phyloP scores from a whole-genome alignment of 2,113 vertebrate species.

The Thymallus thymallus region DNA sequence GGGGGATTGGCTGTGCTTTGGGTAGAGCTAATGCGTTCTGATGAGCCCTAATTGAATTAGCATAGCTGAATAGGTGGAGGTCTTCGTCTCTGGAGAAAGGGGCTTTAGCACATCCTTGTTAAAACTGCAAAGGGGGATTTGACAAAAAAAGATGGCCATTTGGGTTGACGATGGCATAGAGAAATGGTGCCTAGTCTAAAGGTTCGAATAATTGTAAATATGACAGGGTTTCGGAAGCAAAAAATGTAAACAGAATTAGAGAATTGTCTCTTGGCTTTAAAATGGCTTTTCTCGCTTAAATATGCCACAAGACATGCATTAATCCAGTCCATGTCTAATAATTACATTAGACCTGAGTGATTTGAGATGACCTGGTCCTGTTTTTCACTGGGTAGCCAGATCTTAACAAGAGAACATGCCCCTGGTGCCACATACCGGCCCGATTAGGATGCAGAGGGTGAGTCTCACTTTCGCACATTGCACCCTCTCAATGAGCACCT shows the following conservation, averaged over 20 bases:
- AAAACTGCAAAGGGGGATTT: constrained; percentile 26
- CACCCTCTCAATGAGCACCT: constrained; percentile 42
- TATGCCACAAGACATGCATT: too few relatives aligned
- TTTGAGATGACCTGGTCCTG: too few relatives aligned
- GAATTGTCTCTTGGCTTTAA: too few relatives aligned
- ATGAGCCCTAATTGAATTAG: constrained; percentile 97
- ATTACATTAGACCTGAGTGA: too few relatives aligned
- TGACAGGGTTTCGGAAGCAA: too few relatives aligned
- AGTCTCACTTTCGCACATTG: constrained; percentile 14
- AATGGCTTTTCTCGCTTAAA: too few relatives aligned
- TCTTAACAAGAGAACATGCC: neutral
- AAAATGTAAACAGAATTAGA: too few relatives aligned
- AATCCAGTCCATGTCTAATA: too few relatives aligned
- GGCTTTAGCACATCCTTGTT: constrained; percentile 66
- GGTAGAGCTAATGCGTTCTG: constrained; percentile 95
- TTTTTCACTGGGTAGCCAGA: too few relatives aligned
- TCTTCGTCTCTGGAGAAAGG: constrained; percentile 69
- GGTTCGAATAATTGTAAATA: neutral
- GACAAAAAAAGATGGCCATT: constrained; percentile 51
- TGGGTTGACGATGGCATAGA: constrained; percentile 35
- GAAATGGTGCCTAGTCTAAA: neutral
- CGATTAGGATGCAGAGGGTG: constrained; percentile 59
- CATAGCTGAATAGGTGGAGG: constrained; percentile 87
- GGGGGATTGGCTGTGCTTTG: constrained; percentile 79
- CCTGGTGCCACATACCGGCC: constrained; percentile 24